phyloP scores from a whole-genome alignment of 1,140 invertebrate genomes.

The Chrysoperla carnea region DNA sequence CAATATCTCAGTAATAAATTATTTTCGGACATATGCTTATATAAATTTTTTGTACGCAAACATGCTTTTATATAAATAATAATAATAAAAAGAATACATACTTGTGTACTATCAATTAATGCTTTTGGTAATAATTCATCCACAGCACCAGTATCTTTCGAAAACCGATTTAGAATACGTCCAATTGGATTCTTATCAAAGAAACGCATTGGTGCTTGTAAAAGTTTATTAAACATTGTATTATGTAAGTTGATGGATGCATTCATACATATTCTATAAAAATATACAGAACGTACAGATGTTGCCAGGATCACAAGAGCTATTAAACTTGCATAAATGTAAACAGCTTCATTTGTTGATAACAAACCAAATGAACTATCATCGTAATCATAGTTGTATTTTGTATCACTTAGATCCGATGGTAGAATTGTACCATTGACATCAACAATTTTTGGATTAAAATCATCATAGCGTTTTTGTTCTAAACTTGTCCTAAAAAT shows the following conservation, averaged over 20 bases:
- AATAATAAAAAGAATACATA: constrained; percentile 16
- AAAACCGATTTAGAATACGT: constrained; percentile 60
- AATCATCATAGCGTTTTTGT: constrained; percentile 11
- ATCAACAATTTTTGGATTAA: not conserved
- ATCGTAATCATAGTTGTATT: not conserved
- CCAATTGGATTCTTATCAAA: constrained; percentile 66
- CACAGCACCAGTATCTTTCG: constrained; percentile 71
- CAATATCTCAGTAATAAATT: no score
- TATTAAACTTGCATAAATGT: constrained; percentile 16
- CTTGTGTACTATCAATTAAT: constrained; percentile 48
- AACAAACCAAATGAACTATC: constrained; percentile 12
- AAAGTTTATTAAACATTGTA: constrained; percentile 57
- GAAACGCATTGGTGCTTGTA: constrained; percentile 60
- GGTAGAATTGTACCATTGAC: not conserved
- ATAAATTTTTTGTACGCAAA: no score
- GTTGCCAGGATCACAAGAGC: constrained; percentile 15
- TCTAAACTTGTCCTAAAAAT: constrained; percentile 24
- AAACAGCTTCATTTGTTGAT: constrained; percentile 15
- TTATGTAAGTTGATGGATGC: constrained; percentile 53
- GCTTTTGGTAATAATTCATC: constrained; percentile 68
- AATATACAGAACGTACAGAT: constrained; percentile 23
- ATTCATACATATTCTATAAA: constrained; percentile 39
- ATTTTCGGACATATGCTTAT: no score
- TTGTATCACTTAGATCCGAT: no score
- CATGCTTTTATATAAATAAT: no score